Base-by-base conservation (phyloP, 2,888 invertebrate genomes). In the Xanthia togata region DNA sequence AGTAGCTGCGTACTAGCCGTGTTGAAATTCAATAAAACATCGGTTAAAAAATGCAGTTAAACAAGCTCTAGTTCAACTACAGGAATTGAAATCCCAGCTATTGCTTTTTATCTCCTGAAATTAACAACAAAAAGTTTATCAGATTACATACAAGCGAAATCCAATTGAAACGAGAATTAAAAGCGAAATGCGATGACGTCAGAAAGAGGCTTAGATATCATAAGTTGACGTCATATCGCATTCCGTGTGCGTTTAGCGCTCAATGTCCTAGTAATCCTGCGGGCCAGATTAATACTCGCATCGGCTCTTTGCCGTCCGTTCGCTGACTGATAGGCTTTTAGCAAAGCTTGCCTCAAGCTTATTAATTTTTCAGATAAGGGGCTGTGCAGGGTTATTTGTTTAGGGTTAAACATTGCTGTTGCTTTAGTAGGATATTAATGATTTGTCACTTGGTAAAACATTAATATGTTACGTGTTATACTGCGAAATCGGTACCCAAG, bases 271-370 rank as follows among this genome's bases (percentile, higher is more conserved):
- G 82, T 88, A 88, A 88, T 84, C 73, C 89, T 76, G 73, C 55
- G 70, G 72, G 68, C 65, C 70, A 73, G 87, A 88, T 86, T 88
- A 88, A 79, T 81, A 62, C 82, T 71, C 77, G 60, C 57, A 73
- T 81, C 63, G 74, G 69, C 77, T 75, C 79, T 84, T 71, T 71
- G 73, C 38, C 63, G 72, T 63, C 70, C 59, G 63, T 44, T 72
- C 35, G 20, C 62, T 78, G 77, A 76, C 73, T 81, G 86, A 83
- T 78, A 72, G 57, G 67, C 50, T 87, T 81, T 78, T 83, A 78
- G 55, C 73, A 17, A 47, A 83, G 20, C 47, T 44, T 55, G 62
- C 60, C 41, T 38, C 26, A 57, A 70, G 53, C 31, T 47, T 65
- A 53, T 86, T 57, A 14, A 59, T 70, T 86, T 83, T 69, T 73